Conservation (phyloP, 2,888 invertebrate genomes). For the Conistra vaccinii region DNA sequence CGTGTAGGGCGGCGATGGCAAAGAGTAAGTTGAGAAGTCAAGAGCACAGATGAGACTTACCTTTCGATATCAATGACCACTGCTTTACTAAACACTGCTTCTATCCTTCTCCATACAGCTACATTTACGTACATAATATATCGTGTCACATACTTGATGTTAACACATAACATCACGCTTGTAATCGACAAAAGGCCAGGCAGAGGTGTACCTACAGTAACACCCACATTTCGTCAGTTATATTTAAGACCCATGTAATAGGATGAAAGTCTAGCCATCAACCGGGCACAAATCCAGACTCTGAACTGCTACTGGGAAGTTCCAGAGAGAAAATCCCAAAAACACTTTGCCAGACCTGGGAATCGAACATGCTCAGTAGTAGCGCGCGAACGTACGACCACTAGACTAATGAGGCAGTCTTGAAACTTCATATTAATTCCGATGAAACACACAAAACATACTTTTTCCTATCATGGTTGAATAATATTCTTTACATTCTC, state of each 20-base stretch:
- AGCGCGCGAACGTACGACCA: background rate
- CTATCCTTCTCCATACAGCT: background rate
- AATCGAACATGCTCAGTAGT: background rate
- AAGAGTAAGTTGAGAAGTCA: constrained; percentile 72
- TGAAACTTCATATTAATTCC: no score
- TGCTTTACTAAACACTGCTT: background rate
- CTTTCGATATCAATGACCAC: background rate
- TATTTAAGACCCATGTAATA: background rate
- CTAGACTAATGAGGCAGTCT: no score
- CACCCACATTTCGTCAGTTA: background rate
- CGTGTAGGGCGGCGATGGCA: constrained; percentile 84
- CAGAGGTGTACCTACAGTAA: background rate
- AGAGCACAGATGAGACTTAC: background rate
- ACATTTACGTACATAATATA: background rate
- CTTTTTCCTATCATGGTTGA: background rate
- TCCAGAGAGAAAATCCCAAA: background rate
- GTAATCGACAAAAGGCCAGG: background rate
- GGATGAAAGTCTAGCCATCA: background rate
- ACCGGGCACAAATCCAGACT: background rate
- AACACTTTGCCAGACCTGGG: background rate
- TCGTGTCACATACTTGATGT: background rate
- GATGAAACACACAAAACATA: background rate
- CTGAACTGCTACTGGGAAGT: background rate
- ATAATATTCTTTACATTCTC: background rate
- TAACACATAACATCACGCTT: background rate